Conservation (phyloP, 2,797 vertebrate species). For the Taeniopygia guttata region DNA sequence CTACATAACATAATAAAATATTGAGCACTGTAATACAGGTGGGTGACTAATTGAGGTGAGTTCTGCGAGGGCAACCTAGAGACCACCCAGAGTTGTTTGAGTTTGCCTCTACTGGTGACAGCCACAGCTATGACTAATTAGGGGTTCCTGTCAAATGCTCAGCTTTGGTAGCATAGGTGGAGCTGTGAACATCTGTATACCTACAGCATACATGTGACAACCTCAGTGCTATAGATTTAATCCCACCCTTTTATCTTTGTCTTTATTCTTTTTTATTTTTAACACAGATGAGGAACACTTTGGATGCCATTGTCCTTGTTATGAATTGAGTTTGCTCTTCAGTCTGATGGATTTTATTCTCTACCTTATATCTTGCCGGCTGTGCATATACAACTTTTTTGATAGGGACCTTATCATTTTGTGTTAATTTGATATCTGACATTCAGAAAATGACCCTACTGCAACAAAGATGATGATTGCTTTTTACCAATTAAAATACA, state of each 20-base stretch:
- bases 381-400: slow-evolving; percentile 1
- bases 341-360: background rate
- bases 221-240: background rate
- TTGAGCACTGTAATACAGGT: background rate
- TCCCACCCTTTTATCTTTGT: background rate
- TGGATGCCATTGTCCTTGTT: background rate
- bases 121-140: background rate
- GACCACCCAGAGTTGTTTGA: slow-evolving; percentile 24
- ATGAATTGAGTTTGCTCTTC: background rate
- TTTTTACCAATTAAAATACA: slow-evolving; percentile 61
- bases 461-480: slow-evolving; percentile 29
- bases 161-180: background rate
- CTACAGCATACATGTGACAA: background rate
- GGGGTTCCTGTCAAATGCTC: background rate
- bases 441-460: slow-evolving; percentile 48
- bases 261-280: background rate
- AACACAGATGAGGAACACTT: background rate
- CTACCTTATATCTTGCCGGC: background rate
- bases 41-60: slow-evolving; percentile 6
- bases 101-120: background rate
- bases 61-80: background rate
- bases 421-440: slow-evolving; percentile 50
- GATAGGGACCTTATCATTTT: background rate
- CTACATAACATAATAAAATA: background rate
- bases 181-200: background rate